Evolutionary conservation across 2,113 vertebrate species (phyloP).

Genomic region (Pseudopodoces humilis): DNA sequence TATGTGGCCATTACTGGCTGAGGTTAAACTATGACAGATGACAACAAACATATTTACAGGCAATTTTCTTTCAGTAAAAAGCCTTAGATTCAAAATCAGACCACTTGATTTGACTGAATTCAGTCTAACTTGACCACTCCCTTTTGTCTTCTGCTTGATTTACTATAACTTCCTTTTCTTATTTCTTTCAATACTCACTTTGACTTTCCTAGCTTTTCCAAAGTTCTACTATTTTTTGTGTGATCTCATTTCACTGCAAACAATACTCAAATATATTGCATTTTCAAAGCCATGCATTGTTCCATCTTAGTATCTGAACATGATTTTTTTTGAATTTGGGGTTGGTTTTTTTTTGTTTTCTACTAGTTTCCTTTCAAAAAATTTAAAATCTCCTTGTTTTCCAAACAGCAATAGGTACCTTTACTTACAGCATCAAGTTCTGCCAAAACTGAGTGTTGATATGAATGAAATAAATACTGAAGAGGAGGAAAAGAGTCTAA

Average conservation of each 20-base stretch:
- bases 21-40: background rate
- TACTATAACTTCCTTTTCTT: background rate
- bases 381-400: background rate
- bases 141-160: background rate
- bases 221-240: background rate
- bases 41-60: background rate
- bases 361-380: background rate
- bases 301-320: background rate
- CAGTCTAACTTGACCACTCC: background rate
- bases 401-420: background rate
- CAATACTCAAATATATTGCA: background rate
- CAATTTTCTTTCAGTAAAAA: background rate
- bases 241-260: background rate
- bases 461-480: background rate
- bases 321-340: background rate
- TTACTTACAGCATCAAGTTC: background rate
- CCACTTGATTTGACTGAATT: background rate
- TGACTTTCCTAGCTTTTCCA: background rate
- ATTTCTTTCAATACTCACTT: background rate
- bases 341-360: background rate
- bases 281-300: background rate
- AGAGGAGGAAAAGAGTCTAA: background rate
- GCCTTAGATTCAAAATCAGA: background rate
- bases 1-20: too few relatives aligned
- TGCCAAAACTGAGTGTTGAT: background rate